Base-by-base conservation (phyloP, 2,113 vertebrate species). In the Brachypodius melanocephalos region DNA sequence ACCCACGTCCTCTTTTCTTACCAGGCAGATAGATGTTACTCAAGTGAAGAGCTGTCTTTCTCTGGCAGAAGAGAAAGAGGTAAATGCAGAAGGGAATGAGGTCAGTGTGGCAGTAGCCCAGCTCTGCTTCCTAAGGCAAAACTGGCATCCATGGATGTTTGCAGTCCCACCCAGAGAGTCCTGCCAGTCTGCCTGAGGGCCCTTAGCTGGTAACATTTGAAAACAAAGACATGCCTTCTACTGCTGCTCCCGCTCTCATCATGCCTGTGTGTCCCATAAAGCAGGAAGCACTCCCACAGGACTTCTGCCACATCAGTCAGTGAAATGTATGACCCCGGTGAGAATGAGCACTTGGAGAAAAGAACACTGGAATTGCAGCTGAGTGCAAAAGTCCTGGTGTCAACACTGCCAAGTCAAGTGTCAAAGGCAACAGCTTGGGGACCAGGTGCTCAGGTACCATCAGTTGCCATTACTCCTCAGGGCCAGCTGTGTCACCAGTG, bases 211-310 rank as follows among this genome's bases (percentile, higher is more conserved):
- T 94, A 94, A 95, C 79, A 84, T 95, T 49, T 93, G 68, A 84
- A 94, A 95, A 95, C 75, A 97, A 94, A 93, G 79, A 55, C 31
- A 18, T 93, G 67, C 59, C 79, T 97, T 94, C 38, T 93, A 73
- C 31, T 92, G 83, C 68, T 74, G 49, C 36, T 88, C 49, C 48
- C 59, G 92, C 93, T 95, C 72, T 84, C 63, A 25, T 91, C 5
- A 0, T 80, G 46, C 17, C 74, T 94, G 17, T 62, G 45, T 45
- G 46, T 49, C 72, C n/a, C 72, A 51, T 48, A 36, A 88, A 80
- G 85, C 29, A 93, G 85, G 59, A 82, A 77, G 46, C 25, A n/a
- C 55, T 85, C 79, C 67, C 3, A 0, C 63, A 80, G 83, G 72
- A 62, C 22, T 80, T 73, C 42, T 61, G 49, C 82, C 77, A 42